phyloP scores from a whole-genome alignment of 2,797 vertebrate genomes.

The Sparus aurata region DNA sequence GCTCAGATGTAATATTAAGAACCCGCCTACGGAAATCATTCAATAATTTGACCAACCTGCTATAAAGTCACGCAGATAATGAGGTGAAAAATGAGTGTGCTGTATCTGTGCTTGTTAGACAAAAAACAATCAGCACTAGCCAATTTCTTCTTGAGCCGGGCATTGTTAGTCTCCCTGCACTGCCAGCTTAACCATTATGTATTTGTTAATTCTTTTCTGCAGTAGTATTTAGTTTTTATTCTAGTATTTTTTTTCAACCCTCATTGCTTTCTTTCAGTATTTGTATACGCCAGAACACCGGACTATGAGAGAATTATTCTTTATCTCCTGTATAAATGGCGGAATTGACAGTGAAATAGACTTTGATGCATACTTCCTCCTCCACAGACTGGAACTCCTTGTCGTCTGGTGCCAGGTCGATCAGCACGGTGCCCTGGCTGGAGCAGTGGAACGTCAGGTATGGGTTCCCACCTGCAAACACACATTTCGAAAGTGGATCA shows the following conservation, averaged over 20 bases:
- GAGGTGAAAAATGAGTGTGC: neutral
- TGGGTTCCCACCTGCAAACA: constrained; percentile 91
- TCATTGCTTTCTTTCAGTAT: too few species aligned
- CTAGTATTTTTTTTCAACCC: too few species aligned
- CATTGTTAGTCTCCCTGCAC: too few species aligned
- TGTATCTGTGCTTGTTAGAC: neutral
- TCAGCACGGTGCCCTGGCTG: constrained; percentile 96
- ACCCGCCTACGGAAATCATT: neutral
- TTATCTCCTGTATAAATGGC: too few species aligned
- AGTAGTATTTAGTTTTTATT: too few species aligned
- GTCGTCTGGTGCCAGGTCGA: constrained; percentile 96
- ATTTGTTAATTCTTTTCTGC: too few species aligned
- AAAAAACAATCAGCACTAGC: too few species aligned
- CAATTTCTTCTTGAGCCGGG: too few species aligned
- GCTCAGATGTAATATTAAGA: neutral
- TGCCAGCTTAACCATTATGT: too few species aligned
- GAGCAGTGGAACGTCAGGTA: constrained; percentile 99
- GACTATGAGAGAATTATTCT: too few species aligned
- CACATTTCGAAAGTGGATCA: neutral
- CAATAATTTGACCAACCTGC: neutral
- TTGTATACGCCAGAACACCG: too few species aligned
- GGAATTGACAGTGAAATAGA: too few species aligned
- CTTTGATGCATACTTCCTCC: constrained; percentile 90
- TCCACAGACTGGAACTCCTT: constrained; percentile 99
- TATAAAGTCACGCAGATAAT: neutral